Conservation (phyloP, 2,113 vertebrate species). For the Equus przewalskii region DNA sequence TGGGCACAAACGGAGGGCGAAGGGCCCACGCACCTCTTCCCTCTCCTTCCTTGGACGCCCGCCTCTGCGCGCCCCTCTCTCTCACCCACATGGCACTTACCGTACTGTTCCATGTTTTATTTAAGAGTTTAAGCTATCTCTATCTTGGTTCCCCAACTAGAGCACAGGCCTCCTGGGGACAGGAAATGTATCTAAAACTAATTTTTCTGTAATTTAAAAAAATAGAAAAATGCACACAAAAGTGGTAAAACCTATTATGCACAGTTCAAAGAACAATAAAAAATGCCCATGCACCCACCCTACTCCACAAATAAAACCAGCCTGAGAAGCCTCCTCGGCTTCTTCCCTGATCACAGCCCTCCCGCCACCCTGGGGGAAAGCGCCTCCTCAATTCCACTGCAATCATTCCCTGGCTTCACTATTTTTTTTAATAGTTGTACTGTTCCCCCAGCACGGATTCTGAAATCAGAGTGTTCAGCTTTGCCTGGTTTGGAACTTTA, state of each 20-base stretch:
- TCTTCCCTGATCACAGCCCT: not conserved
- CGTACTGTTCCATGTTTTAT: not conserved
- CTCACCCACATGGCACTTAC: not conserved
- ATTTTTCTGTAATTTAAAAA: not conserved
- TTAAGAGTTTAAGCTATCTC: not conserved
- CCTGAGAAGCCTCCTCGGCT: not conserved
- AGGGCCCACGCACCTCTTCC: not conserved
- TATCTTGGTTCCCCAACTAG: not conserved
- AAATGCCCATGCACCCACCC: not conserved
- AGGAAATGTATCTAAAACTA: not conserved
- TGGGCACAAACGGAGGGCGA: no score
- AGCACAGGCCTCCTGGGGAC: not conserved
- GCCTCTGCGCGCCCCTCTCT: not conserved
- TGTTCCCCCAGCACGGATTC: not conserved
- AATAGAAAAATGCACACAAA: not conserved
- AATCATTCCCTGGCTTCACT: not conserved
- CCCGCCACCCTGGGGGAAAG: fast-evolving
- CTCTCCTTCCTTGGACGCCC: not conserved
- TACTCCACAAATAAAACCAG: not conserved
- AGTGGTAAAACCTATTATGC: not conserved
- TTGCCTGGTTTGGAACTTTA: not conserved
- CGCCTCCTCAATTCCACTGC: not conserved
- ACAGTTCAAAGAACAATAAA: not conserved
- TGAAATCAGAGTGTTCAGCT: not conserved
- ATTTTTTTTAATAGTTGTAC: not conserved